phyloP scores from a whole-genome alignment of 1,140 invertebrate genomes.

The Bombus soroeensis region DNA sequence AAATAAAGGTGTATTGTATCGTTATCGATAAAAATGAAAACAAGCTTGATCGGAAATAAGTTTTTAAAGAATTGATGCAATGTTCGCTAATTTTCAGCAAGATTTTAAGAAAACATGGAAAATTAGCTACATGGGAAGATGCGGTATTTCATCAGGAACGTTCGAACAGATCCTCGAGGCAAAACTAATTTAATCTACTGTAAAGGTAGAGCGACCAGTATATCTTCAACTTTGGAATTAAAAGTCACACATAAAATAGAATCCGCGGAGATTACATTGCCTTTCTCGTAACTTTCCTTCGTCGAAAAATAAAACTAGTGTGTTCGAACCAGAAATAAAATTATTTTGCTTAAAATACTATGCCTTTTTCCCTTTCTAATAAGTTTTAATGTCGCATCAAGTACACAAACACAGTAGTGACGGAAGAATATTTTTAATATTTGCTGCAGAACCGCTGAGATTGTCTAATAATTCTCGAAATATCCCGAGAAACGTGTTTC shows the following conservation, averaged over 20 bases:
- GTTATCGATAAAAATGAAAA: not conserved
- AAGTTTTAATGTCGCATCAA: not conserved
- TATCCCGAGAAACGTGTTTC: no score
- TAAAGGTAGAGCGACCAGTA: not conserved
- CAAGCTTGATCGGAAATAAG: not conserved
- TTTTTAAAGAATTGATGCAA: not conserved
- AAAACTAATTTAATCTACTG: not conserved
- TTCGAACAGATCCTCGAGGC: not conserved
- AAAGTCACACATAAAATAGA: not conserved
- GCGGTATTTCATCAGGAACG: not conserved
- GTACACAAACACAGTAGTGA: not conserved
- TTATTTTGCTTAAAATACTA: not conserved
- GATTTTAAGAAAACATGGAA: not conserved
- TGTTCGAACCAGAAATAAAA: not conserved
- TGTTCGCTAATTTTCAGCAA: not conserved
- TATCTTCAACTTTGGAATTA: not conserved
- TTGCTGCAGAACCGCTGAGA: not conserved
- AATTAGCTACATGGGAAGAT: not conserved
- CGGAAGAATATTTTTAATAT: not conserved
- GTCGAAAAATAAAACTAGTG: not conserved
- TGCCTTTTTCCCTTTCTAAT: accelerated
- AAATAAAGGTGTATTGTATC: not conserved
- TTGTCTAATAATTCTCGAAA: no score
- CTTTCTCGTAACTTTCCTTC: not conserved
- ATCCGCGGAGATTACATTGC: not conserved